phyloP scores from a whole-genome alignment of 2,797 vertebrate species.

The Anabacerthia variegaticeps region DNA sequence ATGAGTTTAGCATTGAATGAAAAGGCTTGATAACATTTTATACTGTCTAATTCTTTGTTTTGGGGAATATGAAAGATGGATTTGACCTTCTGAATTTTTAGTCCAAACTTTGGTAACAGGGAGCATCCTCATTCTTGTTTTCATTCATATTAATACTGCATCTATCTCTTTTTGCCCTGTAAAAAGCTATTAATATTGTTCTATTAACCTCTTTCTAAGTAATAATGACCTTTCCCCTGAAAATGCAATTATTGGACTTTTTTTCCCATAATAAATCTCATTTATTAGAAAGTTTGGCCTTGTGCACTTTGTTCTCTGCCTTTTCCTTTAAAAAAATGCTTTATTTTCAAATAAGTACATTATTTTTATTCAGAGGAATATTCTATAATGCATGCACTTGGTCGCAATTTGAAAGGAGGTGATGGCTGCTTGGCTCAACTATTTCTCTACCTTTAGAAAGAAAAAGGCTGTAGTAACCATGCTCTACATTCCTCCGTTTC shows the following conservation, averaged over 20 bases:
- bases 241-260: constrained; percentile 75
- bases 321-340: constrained; percentile 65
- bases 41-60: constrained; percentile 62
- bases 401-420: neutral
- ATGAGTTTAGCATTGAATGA: neutral
- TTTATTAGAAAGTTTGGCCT: constrained; percentile 74
- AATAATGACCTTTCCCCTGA: constrained; percentile 66
- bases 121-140: constrained; percentile 69
- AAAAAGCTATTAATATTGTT: constrained; percentile 68
- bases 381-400: neutral
- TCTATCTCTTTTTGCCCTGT: constrained; percentile 60
- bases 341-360: constrained; percentile 75
- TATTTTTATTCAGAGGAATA: constrained; percentile 67
- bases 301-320: constrained; percentile 72
- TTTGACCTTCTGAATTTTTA: constrained; percentile 68
- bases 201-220: constrained; percentile 69
- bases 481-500: rapidly evolving
- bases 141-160: constrained; percentile 69
- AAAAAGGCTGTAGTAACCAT: neutral
- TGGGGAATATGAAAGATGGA: constrained; percentile 23
- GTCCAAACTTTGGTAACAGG: constrained; percentile 46
- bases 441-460: neutral
- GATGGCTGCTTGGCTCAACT: neutral
- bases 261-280: constrained; percentile 76
- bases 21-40: constrained; percentile 61